Percentiles rank a stretch among this genome's conserved stretches.
Evolutionary conservation across 2,797 vertebrate genomes (phyloP).

Genomic region (Coregonus suidteri): DNA sequence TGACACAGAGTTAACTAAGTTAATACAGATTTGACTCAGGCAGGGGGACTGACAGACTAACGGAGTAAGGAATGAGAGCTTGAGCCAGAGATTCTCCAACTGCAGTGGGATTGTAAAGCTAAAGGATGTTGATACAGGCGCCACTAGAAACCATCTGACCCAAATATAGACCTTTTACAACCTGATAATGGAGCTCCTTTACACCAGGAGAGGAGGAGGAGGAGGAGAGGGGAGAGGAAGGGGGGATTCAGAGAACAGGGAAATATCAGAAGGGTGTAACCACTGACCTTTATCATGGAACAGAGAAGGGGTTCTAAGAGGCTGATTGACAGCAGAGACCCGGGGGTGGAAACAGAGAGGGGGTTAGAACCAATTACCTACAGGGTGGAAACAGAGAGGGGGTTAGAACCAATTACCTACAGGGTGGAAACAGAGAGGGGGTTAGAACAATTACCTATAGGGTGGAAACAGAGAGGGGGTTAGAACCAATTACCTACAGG

Average conservation of each 20-base stretch:
- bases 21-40: background rate
- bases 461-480: background rate
- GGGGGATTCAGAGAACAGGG: background rate
- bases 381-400: background rate
- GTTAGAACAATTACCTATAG: background rate
- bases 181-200: background rate
- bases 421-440: background rate
- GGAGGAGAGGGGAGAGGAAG: background rate
- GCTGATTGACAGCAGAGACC: background rate
- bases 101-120: background rate
- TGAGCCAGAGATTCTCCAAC: background rate
- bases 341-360: background rate
- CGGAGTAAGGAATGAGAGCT: background rate
- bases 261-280: background rate
- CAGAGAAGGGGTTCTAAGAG: background rate
- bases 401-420: background rate
- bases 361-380: background rate
- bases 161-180: background rate
- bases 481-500: background rate
- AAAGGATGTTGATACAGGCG: background rate
- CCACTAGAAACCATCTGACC: background rate
- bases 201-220: background rate
- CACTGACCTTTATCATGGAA: background rate
- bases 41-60: too few species aligned
- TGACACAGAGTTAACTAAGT: background rate